These are phyloP conservation scores for Anseranas semipalmata DNA, from an alignment of 2,113 vertebrate species.

Conservation along the genomic window DNA sequence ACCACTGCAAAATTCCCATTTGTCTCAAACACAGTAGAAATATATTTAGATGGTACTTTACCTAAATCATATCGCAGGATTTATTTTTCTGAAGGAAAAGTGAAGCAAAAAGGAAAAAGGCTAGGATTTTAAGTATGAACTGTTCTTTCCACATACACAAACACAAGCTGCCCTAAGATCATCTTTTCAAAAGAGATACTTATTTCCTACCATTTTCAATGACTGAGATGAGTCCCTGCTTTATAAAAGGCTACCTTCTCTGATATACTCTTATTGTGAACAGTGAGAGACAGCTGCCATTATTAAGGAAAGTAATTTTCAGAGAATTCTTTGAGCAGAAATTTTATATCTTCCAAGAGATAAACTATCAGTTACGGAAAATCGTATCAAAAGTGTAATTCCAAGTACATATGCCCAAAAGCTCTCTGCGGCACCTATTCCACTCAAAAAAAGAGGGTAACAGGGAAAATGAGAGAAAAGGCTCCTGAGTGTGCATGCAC, in stretches of 20 bases:
- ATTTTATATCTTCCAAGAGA: background rate
- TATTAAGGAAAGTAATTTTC: background rate
- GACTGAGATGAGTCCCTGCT: background rate
- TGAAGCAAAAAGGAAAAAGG: background rate
- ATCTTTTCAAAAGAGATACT: background rate
- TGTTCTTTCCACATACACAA: background rate
- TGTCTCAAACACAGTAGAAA: background rate
- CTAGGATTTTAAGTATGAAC: background rate
- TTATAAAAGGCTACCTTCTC: background rate
- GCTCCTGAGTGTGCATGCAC: fast-evolving
- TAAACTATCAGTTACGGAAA: background rate
- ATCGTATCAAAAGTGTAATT: conserved; percentile 8
- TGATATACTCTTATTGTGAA: background rate
- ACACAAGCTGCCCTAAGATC: background rate
- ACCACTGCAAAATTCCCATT: background rate
- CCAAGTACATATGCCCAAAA: background rate
- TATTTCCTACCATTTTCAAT: background rate
- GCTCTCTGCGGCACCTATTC: background rate
- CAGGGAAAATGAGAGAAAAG: background rate
- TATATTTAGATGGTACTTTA: background rate
- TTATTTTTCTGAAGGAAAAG: background rate
- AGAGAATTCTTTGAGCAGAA: background rate
- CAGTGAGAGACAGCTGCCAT: background rate
- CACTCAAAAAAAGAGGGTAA: background rate
- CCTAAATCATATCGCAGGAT: background rate